phyloP scores from a whole-genome alignment of 2,113 vertebrate genomes.

The Labeo catla region DNA sequence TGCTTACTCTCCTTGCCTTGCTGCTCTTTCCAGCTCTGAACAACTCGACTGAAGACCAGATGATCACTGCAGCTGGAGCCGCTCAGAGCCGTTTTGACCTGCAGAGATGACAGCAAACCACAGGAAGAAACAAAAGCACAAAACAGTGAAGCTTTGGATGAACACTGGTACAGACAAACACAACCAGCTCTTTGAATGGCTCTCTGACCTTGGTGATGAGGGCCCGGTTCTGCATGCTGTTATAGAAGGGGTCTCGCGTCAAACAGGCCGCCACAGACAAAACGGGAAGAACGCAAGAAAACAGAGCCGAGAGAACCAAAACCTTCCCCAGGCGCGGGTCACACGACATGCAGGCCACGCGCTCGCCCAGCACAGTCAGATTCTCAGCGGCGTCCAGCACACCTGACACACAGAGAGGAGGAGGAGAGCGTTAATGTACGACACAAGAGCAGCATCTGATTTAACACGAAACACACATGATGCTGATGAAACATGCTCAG shows the following conservation, averaged over 20 bases:
- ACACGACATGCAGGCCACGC: constrained; percentile 88
- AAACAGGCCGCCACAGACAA: constrained; percentile 89
- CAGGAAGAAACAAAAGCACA: background rate
- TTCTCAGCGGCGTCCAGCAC: constrained; percentile 86
- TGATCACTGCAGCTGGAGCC: constrained; percentile 88
- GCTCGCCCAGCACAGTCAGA: constrained; percentile 88
- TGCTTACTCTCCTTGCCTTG: constrained; percentile 77
- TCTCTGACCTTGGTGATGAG: constrained; percentile 83
- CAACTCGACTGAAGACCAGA: constrained; percentile 83
- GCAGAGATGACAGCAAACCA: background rate
- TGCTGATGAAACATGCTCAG: background rate
- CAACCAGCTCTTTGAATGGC: background rate
- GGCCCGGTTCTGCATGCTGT: constrained; percentile 88
- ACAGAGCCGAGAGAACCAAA: constrained; percentile 88
- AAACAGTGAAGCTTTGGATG: background rate
- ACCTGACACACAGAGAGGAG: constrained; percentile 67
- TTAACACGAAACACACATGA: background rate
- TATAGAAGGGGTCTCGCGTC: constrained; percentile 93
- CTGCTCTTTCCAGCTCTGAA: constrained; percentile 85
- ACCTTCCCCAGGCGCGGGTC: constrained; percentile 93
- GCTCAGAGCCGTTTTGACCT: constrained; percentile 87
- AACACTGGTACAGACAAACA: background rate
- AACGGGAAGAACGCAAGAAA: constrained; percentile 89
- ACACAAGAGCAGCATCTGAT: background rate
- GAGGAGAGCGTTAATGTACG: background rate